Evolutionary conservation across 2,113 vertebrate genomes (phyloP).

Genomic region (Herpetotheres cachinnans): DNA sequence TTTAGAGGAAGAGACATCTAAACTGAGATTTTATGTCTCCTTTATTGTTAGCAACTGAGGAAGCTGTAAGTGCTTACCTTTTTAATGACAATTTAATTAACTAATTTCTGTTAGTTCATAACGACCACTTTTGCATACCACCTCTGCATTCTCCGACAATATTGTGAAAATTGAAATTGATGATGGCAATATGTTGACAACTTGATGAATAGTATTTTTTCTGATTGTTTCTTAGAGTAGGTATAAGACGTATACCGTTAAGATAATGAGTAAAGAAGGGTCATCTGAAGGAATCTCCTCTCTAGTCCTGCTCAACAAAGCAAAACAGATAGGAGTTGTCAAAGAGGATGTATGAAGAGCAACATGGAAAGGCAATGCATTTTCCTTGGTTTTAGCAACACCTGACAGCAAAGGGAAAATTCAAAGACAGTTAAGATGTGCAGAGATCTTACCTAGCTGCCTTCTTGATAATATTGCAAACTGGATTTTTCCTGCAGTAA

Average conservation of each 20-base stretch:
- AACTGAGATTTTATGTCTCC: not conserved
- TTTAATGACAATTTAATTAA: not conserved
- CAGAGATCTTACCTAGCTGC: not conserved
- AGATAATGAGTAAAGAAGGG: not conserved
- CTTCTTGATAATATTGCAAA: not conserved
- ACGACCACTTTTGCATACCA: not conserved
- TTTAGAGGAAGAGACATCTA: not conserved
- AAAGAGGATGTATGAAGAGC: not conserved
- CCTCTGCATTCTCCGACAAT: not conserved
- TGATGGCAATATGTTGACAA: not conserved
- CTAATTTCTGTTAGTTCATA: not conserved
- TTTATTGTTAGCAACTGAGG: not conserved
- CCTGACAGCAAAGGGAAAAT: not conserved
- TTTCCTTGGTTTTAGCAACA: not conserved
- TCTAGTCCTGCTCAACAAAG: not conserved
- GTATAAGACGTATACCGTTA: not conserved
- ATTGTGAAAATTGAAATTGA: not conserved
- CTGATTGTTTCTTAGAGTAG: not conserved
- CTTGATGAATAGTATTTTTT: not conserved
- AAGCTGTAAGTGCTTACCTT: not conserved
- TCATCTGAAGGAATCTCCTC: not conserved
- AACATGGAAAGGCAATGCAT: rapidly evolving
- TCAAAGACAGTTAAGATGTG: not conserved
- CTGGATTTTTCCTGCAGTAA: not conserved
- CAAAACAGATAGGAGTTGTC: not conserved